These are phyloP conservation scores for Epinephelus malabaricus DNA, from an alignment of 2,797 vertebrate genomes.

Conservation along the genomic window DNA sequence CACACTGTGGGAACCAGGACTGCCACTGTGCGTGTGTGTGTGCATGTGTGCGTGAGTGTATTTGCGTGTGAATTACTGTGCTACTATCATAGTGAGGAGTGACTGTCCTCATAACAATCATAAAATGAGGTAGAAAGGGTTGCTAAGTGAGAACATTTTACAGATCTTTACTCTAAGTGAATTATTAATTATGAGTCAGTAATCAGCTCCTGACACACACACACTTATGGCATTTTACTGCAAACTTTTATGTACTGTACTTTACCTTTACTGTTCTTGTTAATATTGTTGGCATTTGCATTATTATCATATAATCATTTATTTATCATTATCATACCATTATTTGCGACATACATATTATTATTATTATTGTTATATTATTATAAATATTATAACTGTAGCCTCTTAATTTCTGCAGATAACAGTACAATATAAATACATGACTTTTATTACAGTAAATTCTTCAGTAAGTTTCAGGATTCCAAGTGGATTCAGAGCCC, in stretches of 20 bases:
- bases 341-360: background rate
- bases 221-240: background rate
- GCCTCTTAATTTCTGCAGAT: background rate
- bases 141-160: conserved; percentile 12
- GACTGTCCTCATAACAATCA: conserved; percentile 7
- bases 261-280: background rate
- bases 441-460: background rate
- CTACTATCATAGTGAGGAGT: background rate
- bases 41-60: conserved; percentile 21
- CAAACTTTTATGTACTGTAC: background rate
- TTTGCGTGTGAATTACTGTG: background rate
- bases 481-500: background rate
- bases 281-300: background rate
- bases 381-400: background rate
- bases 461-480: background rate
- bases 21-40: conserved; percentile 5
- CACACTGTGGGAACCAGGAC: conserved; percentile 27
- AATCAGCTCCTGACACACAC: background rate
- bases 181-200: conserved; percentile 20
- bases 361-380: background rate
- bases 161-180: conserved; percentile 9
- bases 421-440: too few species aligned
- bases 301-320: background rate
- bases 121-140: background rate
- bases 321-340: background rate